A percentile compares a stretch with the other conserved stretches of the same genome.
phyloP scores from a whole-genome alignment of 1,140 invertebrate species.

The Venustaconcha ellipsiformis region DNA sequence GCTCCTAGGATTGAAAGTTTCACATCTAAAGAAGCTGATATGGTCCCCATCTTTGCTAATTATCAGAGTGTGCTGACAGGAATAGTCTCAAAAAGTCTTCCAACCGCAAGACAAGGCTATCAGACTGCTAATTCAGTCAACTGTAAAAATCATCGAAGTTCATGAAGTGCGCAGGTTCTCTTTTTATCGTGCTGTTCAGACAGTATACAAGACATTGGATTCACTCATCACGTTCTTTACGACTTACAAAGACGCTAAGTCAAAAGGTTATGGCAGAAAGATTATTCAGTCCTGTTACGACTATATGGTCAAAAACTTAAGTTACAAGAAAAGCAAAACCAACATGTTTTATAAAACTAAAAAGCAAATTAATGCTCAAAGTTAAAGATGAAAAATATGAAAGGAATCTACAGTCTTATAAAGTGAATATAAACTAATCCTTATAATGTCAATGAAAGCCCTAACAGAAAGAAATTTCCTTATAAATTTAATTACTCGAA shows the following conservation, averaged over 20 bases:
- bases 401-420: too few relatives aligned
- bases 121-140: conserved; percentile 1
- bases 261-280: conserved; percentile 21
- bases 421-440: too few relatives aligned
- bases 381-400: too few relatives aligned
- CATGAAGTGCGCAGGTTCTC: conserved; percentile 25
- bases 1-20: conserved; percentile 17
- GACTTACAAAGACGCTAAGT: conserved; percentile 16
- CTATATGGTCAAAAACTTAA: too few relatives aligned
- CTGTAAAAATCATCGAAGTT: conserved; percentile 15
- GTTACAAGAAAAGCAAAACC: too few relatives aligned
- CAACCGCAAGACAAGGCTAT: too few relatives aligned
- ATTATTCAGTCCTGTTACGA: conserved; percentile 16
- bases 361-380: too few relatives aligned
- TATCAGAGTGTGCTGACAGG: conserved; percentile 17
- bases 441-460: too few relatives aligned
- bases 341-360: too few relatives aligned
- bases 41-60: conserved; percentile 13
- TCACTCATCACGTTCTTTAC: conserved; percentile 19
- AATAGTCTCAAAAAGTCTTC: conserved; percentile 11
- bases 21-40: conserved; percentile 19
- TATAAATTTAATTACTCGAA: too few relatives aligned
- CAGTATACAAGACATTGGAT: conserved; percentile 15
- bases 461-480: too few relatives aligned
- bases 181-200: conserved; percentile 16